Evolutionary conservation across 2,888 invertebrate genomes (phyloP).

Genomic region (Adelognathus sp.): DNA sequence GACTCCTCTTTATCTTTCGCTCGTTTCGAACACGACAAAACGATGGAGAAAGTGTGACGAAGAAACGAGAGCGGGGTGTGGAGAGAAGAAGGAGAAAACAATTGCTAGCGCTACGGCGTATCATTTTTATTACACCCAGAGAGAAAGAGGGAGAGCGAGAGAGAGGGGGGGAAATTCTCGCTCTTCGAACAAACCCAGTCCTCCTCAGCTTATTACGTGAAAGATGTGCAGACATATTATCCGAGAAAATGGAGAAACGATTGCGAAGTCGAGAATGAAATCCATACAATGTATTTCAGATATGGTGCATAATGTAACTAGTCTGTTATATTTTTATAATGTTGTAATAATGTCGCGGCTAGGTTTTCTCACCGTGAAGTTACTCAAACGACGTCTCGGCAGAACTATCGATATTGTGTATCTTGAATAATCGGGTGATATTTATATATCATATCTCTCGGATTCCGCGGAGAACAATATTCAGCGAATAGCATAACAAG

Average conservation of each 20-base stretch:
- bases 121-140: slow-evolving; percentile 40
- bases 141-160: neutral
- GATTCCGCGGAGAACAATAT: neutral
- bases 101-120: neutral
- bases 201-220: slow-evolving; percentile 13
- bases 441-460: slow-evolving; percentile 1
- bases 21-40: slow-evolving; percentile 35
- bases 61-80: neutral
- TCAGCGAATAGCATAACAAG: neutral
- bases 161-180: neutral
- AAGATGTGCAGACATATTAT: slow-evolving; percentile 25
- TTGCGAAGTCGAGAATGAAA: neutral
- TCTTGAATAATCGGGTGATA: slow-evolving; percentile 20
- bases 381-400: neutral
- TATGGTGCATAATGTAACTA: neutral
- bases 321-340: neutral
- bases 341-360: neutral
- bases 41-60: slow-evolving; percentile 11
- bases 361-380: slow-evolving; percentile 7
- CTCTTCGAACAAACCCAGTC: neutral
- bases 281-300: neutral
- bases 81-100: slow-evolving; percentile 10
- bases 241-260: neutral
- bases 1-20: slow-evolving; percentile 35
- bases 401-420: slow-evolving; percentile 28